Conservation (phyloP, 1,140 invertebrate genomes). For the Leptoteleia sp. region DNA sequence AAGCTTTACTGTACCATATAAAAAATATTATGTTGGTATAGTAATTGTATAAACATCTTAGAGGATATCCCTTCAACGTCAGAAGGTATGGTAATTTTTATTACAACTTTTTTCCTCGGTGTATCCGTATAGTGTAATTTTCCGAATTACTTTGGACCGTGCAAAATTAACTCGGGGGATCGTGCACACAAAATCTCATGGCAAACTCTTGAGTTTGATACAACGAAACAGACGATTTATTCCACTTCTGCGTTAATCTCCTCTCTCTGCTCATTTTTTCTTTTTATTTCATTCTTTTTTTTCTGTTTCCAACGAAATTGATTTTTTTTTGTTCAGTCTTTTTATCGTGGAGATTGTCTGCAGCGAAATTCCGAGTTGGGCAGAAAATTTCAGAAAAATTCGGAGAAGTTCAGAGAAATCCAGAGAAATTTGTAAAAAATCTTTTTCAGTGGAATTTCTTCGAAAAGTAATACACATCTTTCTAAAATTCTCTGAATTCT, state of each 20-base stretch:
- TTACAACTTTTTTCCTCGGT: too few relatives aligned
- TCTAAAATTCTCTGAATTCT: conserved; percentile 69
- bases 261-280: too few relatives aligned
- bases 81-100: too few relatives aligned
- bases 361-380: conserved; percentile 49
- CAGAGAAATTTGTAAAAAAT: conserved; percentile 63
- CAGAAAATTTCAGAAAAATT: conserved; percentile 70
- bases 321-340: too few relatives aligned
- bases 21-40: too few relatives aligned
- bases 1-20: too few relatives aligned
- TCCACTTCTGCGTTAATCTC: too few relatives aligned
- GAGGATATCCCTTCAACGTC: too few relatives aligned
- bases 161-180: conserved; percentile 27
- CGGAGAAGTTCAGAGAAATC: conserved; percentile 68
- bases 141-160: conserved; percentile 35
- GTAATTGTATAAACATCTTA: too few relatives aligned
- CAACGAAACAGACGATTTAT: not conserved
- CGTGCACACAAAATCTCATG: conserved; percentile 30
- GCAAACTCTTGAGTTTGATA: conserved; percentile 9
- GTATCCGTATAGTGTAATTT: too few relatives aligned
- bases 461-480: conserved; percentile 65
- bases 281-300: conserved; percentile 4
- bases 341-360: conserved; percentile 27
- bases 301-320: too few relatives aligned
- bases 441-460: conserved; percentile 68